Evolutionary conservation across 2,113 vertebrate species (phyloP), one percentile per base, ranked within the genome.

Genomic region (Puffinus mauretanicus): DNA sequence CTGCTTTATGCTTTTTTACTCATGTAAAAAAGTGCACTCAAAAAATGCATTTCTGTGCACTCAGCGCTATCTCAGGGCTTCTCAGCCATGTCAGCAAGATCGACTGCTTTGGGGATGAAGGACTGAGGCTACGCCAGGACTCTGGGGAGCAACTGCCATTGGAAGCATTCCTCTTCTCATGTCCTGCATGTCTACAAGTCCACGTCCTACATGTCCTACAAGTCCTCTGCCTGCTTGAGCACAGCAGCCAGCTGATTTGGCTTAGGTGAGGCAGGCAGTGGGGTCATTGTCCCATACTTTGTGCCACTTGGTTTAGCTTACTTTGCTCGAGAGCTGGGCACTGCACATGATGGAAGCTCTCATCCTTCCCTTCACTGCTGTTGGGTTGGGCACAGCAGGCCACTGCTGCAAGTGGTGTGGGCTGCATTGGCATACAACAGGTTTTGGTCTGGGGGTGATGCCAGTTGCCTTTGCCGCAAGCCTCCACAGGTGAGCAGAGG

Each of bases 101-200:
- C 6, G 42, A 49, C 62, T 62, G 32, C 7, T 58, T 70, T 2
- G 9, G 11, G 13, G 15, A 19, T 65, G 51, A 86, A 86, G 44
- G 82, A 36, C 38, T 42, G 62, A 77, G 70, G 38, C 26, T 49
- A n/a, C 30, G 15, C 7, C 38, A 77, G 38, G 52, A 49, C 64
- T 60, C 70, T 66, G 0, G 0, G 38, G 38, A 46, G 22, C 3
- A 9, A 26, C 21, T 88, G 26, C 38, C 2, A 0, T n/a, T 67
- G 46, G 62, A 81, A 77, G 19, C 11, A 13, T 71, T 85, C 13
- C 5, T 70, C 16, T 64, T 64, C 34, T 66, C 3, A 3, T 60
- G n/a, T 34, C 57, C 32, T 76, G 15, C 51, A 36, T 18, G 26
- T 30, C 24, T 73, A n/a, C 14, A 79, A 25, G 38, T 42, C 25